Evolutionary conservation across 2,113 vertebrate species (phyloP).

Genomic region (Pteronura brasiliensis): DNA sequence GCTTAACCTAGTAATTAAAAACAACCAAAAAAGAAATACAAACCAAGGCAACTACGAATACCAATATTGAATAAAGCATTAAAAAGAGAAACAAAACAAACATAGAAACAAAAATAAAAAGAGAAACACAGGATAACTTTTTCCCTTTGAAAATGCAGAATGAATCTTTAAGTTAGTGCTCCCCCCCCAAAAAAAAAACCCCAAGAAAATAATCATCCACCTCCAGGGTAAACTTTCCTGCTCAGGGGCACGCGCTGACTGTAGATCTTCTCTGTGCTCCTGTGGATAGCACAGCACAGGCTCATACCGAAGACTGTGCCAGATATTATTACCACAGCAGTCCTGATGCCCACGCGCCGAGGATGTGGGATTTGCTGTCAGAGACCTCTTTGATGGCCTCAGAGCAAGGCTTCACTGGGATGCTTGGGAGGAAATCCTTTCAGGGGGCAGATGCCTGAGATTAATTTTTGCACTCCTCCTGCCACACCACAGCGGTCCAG

Average conservation of each 20-base stretch:
- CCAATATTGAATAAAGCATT: neutral
- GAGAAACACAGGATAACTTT: neutral
- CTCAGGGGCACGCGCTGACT: neutral
- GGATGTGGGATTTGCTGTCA: slow-evolving; percentile 90
- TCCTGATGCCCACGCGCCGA: slow-evolving; percentile 83
- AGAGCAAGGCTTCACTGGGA: slow-evolving; percentile 86
- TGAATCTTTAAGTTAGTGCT: neutral
- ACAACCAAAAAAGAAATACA: neutral
- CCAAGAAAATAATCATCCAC: neutral
- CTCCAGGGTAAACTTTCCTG: neutral
- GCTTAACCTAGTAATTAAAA: neutral
- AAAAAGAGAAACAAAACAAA: neutral
- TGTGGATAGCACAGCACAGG: neutral
- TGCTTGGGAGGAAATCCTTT: neutral
- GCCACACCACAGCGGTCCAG: slow-evolving; percentile 89
- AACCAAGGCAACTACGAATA: neutral
- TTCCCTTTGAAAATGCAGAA: neutral
- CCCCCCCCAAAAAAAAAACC: neutral
- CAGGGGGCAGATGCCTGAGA: slow-evolving; percentile 86
- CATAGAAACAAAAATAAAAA: neutral
- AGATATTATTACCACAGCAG: slow-evolving; percentile 86
- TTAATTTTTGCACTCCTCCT: slow-evolving; percentile 60
- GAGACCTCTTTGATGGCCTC: slow-evolving; percentile 88
- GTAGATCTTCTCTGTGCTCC: neutral
- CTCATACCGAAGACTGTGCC: neutral